phyloP scores from a whole-genome alignment of 2,797 vertebrate species.

The Prionace glauca region DNA sequence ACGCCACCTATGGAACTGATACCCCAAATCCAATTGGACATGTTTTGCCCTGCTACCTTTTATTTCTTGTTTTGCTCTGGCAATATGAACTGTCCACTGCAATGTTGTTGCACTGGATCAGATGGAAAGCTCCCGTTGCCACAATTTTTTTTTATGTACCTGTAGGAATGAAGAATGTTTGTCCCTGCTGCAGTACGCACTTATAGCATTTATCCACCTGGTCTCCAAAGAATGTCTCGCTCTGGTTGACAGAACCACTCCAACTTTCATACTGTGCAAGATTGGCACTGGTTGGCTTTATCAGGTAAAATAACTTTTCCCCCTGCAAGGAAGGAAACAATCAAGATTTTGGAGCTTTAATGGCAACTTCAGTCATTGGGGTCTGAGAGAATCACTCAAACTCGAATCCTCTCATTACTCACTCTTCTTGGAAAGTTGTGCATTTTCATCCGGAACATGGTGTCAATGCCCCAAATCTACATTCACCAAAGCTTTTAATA shows the following conservation, averaged over 20 bases:
- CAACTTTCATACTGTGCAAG: slow-evolving; percentile 94
- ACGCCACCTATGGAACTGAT: background rate
- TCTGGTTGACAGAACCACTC: slow-evolving; percentile 97
- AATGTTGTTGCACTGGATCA: background rate
- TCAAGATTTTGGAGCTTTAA: background rate
- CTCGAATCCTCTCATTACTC: background rate
- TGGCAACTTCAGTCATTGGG: too few relatives aligned
- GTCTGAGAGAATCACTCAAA: background rate
- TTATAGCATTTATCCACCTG: slow-evolving; percentile 97
- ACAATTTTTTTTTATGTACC: slow-evolving; percentile 56
- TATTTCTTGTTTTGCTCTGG: background rate
- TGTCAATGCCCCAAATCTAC: too few relatives aligned
- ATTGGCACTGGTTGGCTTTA: slow-evolving; percentile 88
- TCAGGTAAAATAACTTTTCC: slow-evolving; percentile 96
- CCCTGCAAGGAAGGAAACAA: slow-evolving; percentile 62
- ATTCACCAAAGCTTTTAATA: background rate
- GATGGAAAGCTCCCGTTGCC: too few relatives aligned
- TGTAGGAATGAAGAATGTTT: slow-evolving; percentile 96
- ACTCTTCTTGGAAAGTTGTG: background rate
- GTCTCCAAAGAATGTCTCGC: slow-evolving; percentile 93
- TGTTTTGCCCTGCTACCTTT: background rate
- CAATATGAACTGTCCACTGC: background rate
- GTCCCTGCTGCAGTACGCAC: slow-evolving; percentile 87
- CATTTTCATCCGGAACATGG: background rate
- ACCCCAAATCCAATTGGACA: background rate